These are phyloP conservation scores for Branchellion lobata DNA, from an alignment of 2,888 invertebrate species.

Conservation along the genomic window DNA sequence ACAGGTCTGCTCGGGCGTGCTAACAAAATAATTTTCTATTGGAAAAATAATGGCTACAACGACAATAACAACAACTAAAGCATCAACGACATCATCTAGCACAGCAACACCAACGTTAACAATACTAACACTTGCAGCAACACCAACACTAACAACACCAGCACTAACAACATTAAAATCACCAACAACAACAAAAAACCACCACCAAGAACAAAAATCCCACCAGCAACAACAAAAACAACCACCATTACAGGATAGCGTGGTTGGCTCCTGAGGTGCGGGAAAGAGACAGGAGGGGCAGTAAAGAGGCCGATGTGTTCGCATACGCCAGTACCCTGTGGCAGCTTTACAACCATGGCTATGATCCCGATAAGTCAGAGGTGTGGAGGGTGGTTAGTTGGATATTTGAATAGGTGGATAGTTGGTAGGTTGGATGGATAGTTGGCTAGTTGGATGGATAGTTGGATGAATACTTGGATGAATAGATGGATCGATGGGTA, in stretches of 20 bases:
- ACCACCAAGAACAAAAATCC: no score
- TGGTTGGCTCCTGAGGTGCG: constrained; percentile 87
- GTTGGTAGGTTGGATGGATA: background rate
- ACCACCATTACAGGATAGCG: constrained; percentile 71
- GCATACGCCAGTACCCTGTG: constrained; percentile 87
- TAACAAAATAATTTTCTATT: no score
- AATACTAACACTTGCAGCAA: no score
- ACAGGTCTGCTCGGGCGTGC: no score
- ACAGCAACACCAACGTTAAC: no score
- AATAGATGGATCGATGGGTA: constrained; percentile 17
- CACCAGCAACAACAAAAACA: background rate
- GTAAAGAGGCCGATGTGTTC: constrained; percentile 77
- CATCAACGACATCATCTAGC: no score
- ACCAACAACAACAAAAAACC: no score
- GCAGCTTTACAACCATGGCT: constrained; percentile 84
- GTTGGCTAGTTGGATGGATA: background rate
- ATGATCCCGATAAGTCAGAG: constrained; percentile 53
- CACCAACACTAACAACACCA: background rate
- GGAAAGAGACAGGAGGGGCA: constrained; percentile 52
- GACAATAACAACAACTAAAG: background rate
- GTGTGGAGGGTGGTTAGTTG: constrained; percentile 19
- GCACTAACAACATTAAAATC: no score
- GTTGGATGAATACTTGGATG: constrained; percentile 1
- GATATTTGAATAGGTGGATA: background rate
- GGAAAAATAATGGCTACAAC: background rate